Evolutionary conservation across 2,113 vertebrate species (phyloP), one percentile per base, ranked within the genome.

Genomic region (Orycteropus afer): DNA sequence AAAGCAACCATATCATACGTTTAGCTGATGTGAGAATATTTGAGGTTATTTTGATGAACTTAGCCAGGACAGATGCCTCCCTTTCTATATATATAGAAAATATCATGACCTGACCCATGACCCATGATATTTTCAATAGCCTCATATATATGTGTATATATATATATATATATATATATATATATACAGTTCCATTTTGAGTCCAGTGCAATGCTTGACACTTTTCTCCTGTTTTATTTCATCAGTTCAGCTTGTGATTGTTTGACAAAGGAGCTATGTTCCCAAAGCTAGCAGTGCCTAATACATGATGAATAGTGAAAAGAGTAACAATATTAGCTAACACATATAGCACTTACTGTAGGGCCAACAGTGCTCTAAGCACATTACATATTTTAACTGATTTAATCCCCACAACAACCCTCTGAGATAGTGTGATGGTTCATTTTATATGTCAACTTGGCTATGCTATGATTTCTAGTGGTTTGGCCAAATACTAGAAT

Each of bases 121-220:
- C n/a, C n/a, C n/a, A n/a, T n/a, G n/a, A n/a, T n/a, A n/a, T n/a
- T n/a, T n/a, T n/a, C n/a, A n/a, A n/a, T n/a, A n/a, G n/a, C n/a
- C n/a, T n/a, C n/a, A n/a, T 3, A 6, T 0, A 4, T 14, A 32
- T 14, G 37, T 23, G 13, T 3, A 6, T 0, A 4, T 14, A 32
- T 14, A 32, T 23, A 17, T 3, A 6, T 0, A 4, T 14, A 32
- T 14, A 32, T 23, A 17, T 3, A 6, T 0, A 4, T 14, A 32
- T 14, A 32, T 23, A 17, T 25, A 5, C n/a, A 34, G 20, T 13
- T 11, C 32, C 8, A 40, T 71, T 40, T 76, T 8, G 18, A 59
- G 23, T n/a, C 23, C 74, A 11, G 25, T 6, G 13, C 14, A 5
- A 27, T 0, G 9, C 80, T 17, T 0, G 20, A 18, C 13, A 6